phyloP scores from a whole-genome alignment of 2,113 vertebrate genomes.

The Albula goreensis region DNA sequence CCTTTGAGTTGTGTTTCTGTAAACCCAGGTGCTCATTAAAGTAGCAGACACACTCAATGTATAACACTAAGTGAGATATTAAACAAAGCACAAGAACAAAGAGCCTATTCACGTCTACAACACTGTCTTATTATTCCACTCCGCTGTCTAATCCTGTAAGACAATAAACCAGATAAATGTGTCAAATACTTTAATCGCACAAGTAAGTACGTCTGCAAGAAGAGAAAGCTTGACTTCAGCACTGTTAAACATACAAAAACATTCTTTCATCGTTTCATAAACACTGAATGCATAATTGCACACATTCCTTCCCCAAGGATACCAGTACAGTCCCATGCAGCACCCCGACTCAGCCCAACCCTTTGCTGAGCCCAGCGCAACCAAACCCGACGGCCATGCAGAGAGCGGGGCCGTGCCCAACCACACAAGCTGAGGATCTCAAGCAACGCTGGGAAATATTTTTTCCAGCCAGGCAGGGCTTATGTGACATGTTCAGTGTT shows the following conservation, averaged over 20 bases:
- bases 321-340: neutral
- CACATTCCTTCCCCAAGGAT: constrained; percentile 34
- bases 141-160: constrained; percentile 54
- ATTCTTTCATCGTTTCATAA: constrained; percentile 30
- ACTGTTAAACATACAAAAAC: constrained; percentile 39
- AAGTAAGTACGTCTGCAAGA: constrained; percentile 53
- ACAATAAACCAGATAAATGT: constrained; percentile 65
- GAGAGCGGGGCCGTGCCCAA: neutral
- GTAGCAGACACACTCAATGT: constrained; percentile 48
- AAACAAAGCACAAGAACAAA: constrained; percentile 52
- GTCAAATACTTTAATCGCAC: constrained; percentile 53
- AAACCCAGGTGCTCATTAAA: constrained; percentile 50
- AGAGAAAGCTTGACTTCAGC: constrained; percentile 34
- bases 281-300: constrained; percentile 29
- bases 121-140: constrained; percentile 56
- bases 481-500: neutral
- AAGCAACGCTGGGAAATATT: neutral
- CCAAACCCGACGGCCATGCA: neutral
- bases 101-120: constrained; percentile 55
- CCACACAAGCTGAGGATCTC: neutral
- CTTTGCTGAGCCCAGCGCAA: neutral
- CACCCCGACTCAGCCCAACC: neutral
- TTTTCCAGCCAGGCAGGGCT: neutral
- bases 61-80: constrained; percentile 55
- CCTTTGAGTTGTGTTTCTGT: constrained; percentile 48